Percentiles rank a stretch among this genome's conserved stretches.
These are phyloP conservation scores for Ennomos quercinarius DNA, from an alignment of 2,888 invertebrate genomes.

Conservation along the genomic window DNA sequence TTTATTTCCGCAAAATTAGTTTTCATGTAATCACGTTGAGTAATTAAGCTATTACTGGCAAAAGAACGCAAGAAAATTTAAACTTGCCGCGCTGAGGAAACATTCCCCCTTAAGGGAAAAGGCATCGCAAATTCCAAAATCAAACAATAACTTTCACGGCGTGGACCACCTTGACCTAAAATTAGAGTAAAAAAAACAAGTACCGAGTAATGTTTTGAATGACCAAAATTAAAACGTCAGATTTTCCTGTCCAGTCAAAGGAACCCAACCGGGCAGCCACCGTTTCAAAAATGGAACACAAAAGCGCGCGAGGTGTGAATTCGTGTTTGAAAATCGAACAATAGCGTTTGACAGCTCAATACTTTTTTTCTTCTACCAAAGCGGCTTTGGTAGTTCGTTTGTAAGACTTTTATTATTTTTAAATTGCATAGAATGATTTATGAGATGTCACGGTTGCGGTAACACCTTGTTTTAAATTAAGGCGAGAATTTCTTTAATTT, in stretches of 20 bases:
- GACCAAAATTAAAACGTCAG: slow-evolving; percentile 49
- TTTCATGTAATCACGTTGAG: too few relatives aligned
- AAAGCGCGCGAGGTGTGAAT: slow-evolving; percentile 55
- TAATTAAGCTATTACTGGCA: too few relatives aligned
- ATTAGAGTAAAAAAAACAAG: slow-evolving; percentile 21
- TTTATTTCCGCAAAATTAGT: too few relatives aligned
- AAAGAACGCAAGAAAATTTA: too few relatives aligned
- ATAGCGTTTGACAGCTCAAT: slow-evolving; percentile 67
- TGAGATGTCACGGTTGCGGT: slow-evolving; percentile 36
- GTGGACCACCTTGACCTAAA: slow-evolving; percentile 34
- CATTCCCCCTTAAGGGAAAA: slow-evolving; percentile 5
- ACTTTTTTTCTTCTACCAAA: slow-evolving; percentile 50
- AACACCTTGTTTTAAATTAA: slow-evolving; percentile 40
- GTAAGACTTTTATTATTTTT: slow-evolving; percentile 46
- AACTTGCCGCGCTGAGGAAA: too few relatives aligned
- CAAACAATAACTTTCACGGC: slow-evolving; percentile 29
- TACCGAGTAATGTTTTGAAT: slow-evolving; percentile 23
- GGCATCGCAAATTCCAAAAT: slow-evolving; percentile 22
- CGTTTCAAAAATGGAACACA: slow-evolving; percentile 36
- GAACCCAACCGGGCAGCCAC: slow-evolving; percentile 45
- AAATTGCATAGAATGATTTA: slow-evolving; percentile 41
- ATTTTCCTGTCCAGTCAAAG: slow-evolving; percentile 39
- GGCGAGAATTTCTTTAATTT: slow-evolving; percentile 31
- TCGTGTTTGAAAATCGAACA: slow-evolving; percentile 61
- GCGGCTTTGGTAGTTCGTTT: slow-evolving; percentile 50